These are phyloP conservation scores for Drosophila cracens DNA, from an alignment of 2,888 invertebrate species.

Conservation along the genomic window DNA sequence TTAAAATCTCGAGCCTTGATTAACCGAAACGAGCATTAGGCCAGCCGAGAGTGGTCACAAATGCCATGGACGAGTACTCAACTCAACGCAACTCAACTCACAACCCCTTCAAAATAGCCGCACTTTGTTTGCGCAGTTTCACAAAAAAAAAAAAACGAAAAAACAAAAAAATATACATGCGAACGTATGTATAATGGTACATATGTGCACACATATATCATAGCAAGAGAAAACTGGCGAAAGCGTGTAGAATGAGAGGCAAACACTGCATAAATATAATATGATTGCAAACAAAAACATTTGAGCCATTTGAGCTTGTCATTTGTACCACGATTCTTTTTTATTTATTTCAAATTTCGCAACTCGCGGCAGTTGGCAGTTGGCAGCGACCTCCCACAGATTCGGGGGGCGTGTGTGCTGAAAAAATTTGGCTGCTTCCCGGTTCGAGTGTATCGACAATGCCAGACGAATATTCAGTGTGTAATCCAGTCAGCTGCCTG, in stretches of 20 bases:
- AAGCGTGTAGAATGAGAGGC: slow-evolving; percentile 32
- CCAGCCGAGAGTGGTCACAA: slow-evolving; percentile 36
- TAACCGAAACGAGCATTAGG: slow-evolving; percentile 72
- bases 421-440: slow-evolving; percentile 17
- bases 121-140: slow-evolving; percentile 36
- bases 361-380: slow-evolving; percentile 41
- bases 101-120: slow-evolving; percentile 3
- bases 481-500: slow-evolving; percentile 30
- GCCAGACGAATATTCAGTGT: slow-evolving; percentile 21
- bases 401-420: slow-evolving; percentile 8
- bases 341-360: slow-evolving; percentile 17
- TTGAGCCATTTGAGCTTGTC: slow-evolving; percentile 75
- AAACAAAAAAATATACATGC: slow-evolving; percentile 6
- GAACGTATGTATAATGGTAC: slow-evolving; percentile 14
- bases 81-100: neutral
- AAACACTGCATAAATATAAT: slow-evolving; percentile 78
- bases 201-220: slow-evolving; percentile 26
- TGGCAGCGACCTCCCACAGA: slow-evolving; percentile 18
- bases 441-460: slow-evolving; percentile 26
- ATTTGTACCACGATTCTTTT: slow-evolving; percentile 59
- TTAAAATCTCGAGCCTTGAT: slow-evolving; percentile 77
- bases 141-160: neutral
- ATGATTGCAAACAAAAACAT: slow-evolving; percentile 80
- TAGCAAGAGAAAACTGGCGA: slow-evolving; percentile 8
- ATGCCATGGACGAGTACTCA: slow-evolving; percentile 15